These are phyloP conservation scores for Anseranas semipalmata DNA, from an alignment of 2,113 vertebrate genomes.

Conservation along the genomic window DNA sequence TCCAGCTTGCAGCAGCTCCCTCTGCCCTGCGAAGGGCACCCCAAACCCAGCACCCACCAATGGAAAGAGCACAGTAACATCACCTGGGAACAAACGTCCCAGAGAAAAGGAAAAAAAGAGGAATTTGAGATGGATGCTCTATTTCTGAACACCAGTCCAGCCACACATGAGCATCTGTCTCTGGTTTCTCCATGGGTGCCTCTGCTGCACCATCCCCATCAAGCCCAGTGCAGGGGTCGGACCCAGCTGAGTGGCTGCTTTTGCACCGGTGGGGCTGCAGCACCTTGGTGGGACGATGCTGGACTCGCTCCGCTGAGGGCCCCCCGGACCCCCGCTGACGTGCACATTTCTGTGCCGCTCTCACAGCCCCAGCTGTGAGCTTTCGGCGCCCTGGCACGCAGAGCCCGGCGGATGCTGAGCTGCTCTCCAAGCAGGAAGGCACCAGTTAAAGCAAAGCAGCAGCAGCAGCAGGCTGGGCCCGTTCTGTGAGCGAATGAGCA, in stretches of 20 bases:
- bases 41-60: not conserved
- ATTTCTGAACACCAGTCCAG: accelerated
- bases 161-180: accelerated
- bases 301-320: not conserved
- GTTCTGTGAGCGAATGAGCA: not conserved
- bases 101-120: not conserved
- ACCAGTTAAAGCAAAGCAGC: accelerated
- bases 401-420: not conserved
- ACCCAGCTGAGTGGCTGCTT: not conserved
- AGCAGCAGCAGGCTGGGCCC: not conserved
- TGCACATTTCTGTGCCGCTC: not conserved
- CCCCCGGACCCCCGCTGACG: not conserved
- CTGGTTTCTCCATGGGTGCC: not conserved
- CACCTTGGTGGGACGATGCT: accelerated
- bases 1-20: accelerated
- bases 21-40: not conserved
- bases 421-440: accelerated
- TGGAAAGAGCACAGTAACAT: not conserved
- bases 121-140: not conserved
- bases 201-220: not conserved
- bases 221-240: not conserved
- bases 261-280: not conserved
- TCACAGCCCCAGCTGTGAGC: not conserved
- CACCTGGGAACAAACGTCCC: not conserved
- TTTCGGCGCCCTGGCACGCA: accelerated